Base-by-base conservation (phyloP, 2,797 vertebrate genomes). In the Parotocinclus haroldoi region DNA sequence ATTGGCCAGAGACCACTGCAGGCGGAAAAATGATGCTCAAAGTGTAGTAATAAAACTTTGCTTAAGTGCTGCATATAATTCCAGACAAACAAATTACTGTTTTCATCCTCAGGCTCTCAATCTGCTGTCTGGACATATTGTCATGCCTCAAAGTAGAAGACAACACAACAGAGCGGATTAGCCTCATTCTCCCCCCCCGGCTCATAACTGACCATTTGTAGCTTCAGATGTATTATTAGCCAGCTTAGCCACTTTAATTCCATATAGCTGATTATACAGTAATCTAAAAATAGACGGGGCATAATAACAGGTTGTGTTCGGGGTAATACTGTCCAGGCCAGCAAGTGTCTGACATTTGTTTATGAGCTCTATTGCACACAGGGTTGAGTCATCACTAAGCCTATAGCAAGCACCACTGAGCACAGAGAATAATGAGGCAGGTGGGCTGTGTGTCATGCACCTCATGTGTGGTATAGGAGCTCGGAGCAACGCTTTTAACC, bases 131-230 rank as follows among this genome's bases (percentile, higher is more conserved):
- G 57, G 50, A 59, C 70, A 64, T 68, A 71, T 66, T 66, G 68
- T 71, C 74, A 60, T 58, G 68, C 52, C 66, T 66, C 45, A 68
- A 56, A 62, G 62, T 58, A 58, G 72, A 59, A 80, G 57, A 78
- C 63, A 79, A 75, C 73, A 71, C 58, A 71, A 57, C 37, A 71
- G 10, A n/a, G 11, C 14, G 36, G 8, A 50, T 61, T 38, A 37
- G 59, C 63, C 49, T 54, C 54, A 66, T 45, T 27, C 54, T 53
- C 42, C 61, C 49, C 18, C 39, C 38, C 40, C n/a, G 53, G 46
- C 64, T 75, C 74, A 77, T 75, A 79, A 76, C 64, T 63, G 72
- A 73, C 63, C 16, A 81, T 81, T 78, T 76, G 76, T 65, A 76
- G 76, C 73, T 76, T 69, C 67, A 52, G 53, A 65, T 61, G 71